phyloP scores from a whole-genome alignment of 2,797 vertebrate species.

The Halcyon chelicuti region DNA sequence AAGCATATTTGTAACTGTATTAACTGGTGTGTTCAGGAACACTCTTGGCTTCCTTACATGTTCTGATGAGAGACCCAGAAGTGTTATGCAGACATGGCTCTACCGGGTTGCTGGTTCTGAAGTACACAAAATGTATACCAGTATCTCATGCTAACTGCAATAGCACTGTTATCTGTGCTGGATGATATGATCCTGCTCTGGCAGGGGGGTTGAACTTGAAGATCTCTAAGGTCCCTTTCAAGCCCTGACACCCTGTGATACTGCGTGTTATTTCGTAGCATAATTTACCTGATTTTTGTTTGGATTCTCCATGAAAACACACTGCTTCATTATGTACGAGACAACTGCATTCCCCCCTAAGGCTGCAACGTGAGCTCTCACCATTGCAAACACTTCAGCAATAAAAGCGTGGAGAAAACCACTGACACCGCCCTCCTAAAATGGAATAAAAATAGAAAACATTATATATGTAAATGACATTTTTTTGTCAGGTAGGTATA shows the following conservation, averaged over 20 bases:
- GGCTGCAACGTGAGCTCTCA: slow-evolving; percentile 96
- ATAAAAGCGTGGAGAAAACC: slow-evolving; percentile 97
- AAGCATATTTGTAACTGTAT: background rate
- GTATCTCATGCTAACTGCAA: background rate
- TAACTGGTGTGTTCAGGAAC: background rate
- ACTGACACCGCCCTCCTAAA: slow-evolving; percentile 95
- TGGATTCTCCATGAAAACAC: slow-evolving; percentile 98
- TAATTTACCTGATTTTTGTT: slow-evolving; percentile 96
- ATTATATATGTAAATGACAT: background rate
- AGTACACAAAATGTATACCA: background rate
- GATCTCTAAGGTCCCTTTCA: no score
- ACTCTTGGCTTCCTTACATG: background rate
- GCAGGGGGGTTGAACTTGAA: no score
- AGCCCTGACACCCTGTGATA: no score
- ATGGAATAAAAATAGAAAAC: background rate
- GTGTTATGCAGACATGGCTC: background rate
- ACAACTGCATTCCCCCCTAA: slow-evolving; percentile 96
- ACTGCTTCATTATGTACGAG: slow-evolving; percentile 99
- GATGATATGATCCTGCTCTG: no score
- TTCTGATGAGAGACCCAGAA: background rate
- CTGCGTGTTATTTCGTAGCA: background rate
- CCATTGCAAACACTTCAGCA: slow-evolving; percentile 98
- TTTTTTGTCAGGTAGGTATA: background rate
- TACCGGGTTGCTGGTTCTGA: background rate
- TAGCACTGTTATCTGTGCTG: background rate